A percentile compares a stretch with the other conserved stretches of the same genome.
These are phyloP conservation scores for Rhagonycha fulva DNA, from an alignment of 2,888 invertebrate species.

Conservation along the genomic window DNA sequence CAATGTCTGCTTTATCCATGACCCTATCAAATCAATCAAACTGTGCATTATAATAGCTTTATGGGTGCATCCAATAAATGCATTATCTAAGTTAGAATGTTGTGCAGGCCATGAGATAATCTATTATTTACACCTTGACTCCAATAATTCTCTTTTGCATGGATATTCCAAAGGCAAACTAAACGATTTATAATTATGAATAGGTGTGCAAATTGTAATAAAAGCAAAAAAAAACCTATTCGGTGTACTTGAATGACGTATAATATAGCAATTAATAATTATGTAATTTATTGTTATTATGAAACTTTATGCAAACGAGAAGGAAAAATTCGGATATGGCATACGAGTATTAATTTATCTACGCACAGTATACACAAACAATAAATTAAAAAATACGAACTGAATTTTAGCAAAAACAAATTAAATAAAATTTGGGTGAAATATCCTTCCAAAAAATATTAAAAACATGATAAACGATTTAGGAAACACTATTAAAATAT, in stretches of 20 bases:
- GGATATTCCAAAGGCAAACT: background rate
- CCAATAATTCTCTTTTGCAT: background rate
- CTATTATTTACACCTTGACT: background rate
- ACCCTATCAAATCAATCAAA: background rate
- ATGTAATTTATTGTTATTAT: background rate
- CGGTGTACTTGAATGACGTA: background rate
- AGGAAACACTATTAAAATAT: background rate
- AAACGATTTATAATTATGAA: background rate
- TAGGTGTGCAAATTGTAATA: background rate
- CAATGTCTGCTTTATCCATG: background rate
- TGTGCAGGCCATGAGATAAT: background rate
- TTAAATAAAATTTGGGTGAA: background rate
- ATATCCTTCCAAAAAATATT: background rate
- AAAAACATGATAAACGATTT: background rate
- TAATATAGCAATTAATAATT: background rate
- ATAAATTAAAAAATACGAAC: background rate
- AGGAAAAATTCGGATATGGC: background rate
- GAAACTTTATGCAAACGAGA: background rate
- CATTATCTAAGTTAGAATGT: background rate
- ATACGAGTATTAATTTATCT: too few relatives aligned
- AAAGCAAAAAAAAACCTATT: background rate
- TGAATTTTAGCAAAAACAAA: background rate
- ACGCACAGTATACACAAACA: too few relatives aligned
- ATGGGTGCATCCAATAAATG: background rate
- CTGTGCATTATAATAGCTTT: background rate